Evolutionary conservation across 1,140 invertebrate species (phyloP), one percentile per base, ranked within the genome.

Genomic region (Lepidurus arcticus): DNA sequence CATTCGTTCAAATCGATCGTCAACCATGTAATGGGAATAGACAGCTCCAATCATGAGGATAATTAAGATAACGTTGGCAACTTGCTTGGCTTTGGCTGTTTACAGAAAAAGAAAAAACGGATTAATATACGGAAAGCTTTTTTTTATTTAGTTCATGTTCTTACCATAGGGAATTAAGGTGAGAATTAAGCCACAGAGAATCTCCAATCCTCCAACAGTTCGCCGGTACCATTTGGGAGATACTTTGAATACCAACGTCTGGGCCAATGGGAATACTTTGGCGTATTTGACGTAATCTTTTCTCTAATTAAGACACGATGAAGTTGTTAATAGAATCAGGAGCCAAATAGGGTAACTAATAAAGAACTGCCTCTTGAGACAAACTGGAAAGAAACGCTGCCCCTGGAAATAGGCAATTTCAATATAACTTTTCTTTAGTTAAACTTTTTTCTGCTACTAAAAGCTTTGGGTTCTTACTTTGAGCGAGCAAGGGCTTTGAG

Each of bases 211-310:
- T 44, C 96, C 96, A 78, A 98, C 91, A 4, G 91, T 88, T 83
- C 95, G 89, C 82, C 96, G 87, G 84, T 97, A 97, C 91, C 94
- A 94, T 90, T 98, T 95, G 79, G 95, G 93, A 80, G 94, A 93
- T 78, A 97, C 87, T 87, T 96, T 96, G 81, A 96, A 91, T 82
- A 94, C 92, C 79, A 96, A 85, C 34, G 90, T 88, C 80, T 91
- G 90, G 3, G 92, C 89, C 7, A 98, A 86, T 47, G 96, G 97
- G 85, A 99, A 98, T 16, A 98, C 96, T 88, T 97, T 98, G 9
- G 95, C 92, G 87, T 97, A 97, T 86, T 95, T 94, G 1, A 98
- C 95, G 85, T 97, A 98, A 85, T 96, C 95, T 86, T 96, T 96
- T 85, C 96, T 90, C 95, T 98, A 88, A 79, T 92, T 92, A 81